Conservation (phyloP, 2,888 invertebrate genomes). For the Apotomis capreana region DNA sequence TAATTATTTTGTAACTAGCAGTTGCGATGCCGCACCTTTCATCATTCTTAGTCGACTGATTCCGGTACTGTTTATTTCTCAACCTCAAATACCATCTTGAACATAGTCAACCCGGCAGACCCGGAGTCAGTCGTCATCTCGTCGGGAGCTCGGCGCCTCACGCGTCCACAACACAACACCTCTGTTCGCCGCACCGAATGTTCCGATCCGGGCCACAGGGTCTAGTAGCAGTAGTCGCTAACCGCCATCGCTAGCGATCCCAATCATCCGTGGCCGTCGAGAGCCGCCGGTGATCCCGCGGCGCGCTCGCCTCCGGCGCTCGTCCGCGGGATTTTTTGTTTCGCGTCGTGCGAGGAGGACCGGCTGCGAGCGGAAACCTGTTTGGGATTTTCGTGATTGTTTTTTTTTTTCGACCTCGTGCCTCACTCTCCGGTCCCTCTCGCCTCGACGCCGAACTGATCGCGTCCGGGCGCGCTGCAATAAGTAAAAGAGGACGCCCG, state of each 20-base stretch:
- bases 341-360: slow-evolving; percentile 73
- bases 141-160: slow-evolving; percentile 61
- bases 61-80: slow-evolving; percentile 53
- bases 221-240: slow-evolving; percentile 50
- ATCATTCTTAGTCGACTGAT: slow-evolving; percentile 57
- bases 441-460: slow-evolving; percentile 58
- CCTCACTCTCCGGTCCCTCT: slow-evolving; percentile 58
- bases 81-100: slow-evolving; percentile 46
- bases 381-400: slow-evolving; percentile 76
- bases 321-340: slow-evolving; percentile 72
- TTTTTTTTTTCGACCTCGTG: slow-evolving; percentile 74
- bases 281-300: slow-evolving; percentile 59
- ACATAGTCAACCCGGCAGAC: slow-evolving; percentile 46
- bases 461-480: slow-evolving; percentile 63
- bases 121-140: slow-evolving; percentile 61
- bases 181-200: slow-evolving; percentile 16
- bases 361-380: slow-evolving; percentile 71
- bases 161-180: slow-evolving; percentile 17
- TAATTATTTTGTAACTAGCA: slow-evolving; percentile 76
- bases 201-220: slow-evolving; percentile 52
- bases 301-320: slow-evolving; percentile 56
- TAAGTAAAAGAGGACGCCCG: slow-evolving; percentile 66
- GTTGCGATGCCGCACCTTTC: slow-evolving; percentile 79
- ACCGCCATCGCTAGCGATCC: slow-evolving; percentile 61
- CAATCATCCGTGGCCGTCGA: slow-evolving; percentile 64